Evolutionary conservation across 2,113 vertebrate species (phyloP).

Genomic region (Halcyon malimbica): DNA sequence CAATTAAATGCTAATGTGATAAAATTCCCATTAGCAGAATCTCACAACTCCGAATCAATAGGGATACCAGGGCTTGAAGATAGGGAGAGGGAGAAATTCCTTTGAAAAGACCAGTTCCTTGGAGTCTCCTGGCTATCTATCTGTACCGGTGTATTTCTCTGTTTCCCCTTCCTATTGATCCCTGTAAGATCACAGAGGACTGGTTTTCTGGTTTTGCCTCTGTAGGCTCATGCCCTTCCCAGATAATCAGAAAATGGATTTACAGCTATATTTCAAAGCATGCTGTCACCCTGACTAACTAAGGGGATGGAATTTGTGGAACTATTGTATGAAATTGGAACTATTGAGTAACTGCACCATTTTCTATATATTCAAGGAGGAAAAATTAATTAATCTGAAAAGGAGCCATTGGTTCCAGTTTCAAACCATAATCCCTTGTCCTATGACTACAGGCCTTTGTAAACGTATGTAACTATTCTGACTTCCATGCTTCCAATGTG

Average conservation of each 20-base stretch:
- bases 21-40: neutral
- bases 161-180: neutral
- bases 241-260: neutral
- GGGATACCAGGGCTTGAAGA: neutral
- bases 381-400: neutral
- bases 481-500: neutral
- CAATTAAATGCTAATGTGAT: conserved; percentile 7
- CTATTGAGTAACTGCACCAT: neutral
- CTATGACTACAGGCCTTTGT: too few relatives aligned
- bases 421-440: too few relatives aligned
- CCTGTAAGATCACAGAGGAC: neutral
- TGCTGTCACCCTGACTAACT: neutral
- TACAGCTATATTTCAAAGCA: neutral
- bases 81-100: neutral
- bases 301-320: neutral
- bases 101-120: neutral
- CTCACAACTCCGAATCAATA: neutral
- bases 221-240: neutral
- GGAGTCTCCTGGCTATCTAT: neutral
- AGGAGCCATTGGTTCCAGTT: neutral
- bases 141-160: neutral
- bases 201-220: neutral
- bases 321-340: neutral
- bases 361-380: neutral
- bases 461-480: neutral